A percentile compares a stretch with the other conserved stretches of the same genome.
Evolutionary conservation across 2,797 vertebrate species (phyloP).

Genomic region (Otolemur crassicaudatus): DNA sequence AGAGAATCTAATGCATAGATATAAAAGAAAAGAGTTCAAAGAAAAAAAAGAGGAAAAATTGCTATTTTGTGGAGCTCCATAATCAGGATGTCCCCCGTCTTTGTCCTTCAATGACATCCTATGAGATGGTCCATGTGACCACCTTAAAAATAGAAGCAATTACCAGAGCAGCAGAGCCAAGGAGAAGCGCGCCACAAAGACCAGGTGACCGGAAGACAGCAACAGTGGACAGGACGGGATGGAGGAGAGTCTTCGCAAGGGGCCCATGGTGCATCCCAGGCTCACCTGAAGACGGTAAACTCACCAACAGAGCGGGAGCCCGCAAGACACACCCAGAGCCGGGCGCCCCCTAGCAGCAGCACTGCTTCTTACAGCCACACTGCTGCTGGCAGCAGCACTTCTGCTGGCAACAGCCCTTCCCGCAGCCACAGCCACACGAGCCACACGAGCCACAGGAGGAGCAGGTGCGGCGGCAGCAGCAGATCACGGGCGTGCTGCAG

Average conservation of each 20-base stretch:
- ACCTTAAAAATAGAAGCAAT: neutral
- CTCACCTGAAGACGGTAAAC: accelerated
- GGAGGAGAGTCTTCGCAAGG: accelerated
- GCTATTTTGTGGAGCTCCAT: neutral
- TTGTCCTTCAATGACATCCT: neutral
- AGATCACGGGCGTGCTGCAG: neutral
- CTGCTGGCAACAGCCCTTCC: constrained; percentile 23
- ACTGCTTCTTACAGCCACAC: constrained; percentile 33
- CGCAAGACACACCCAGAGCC: neutral
- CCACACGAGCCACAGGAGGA: accelerated
- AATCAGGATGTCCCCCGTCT: neutral
- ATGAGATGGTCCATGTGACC: neutral
- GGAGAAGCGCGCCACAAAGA: neutral
- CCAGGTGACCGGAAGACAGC: neutral
- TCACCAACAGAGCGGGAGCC: neutral
- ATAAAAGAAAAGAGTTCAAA: neutral
- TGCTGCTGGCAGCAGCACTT: constrained; percentile 51
- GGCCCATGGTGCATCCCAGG: neutral
- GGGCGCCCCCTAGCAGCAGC: neutral
- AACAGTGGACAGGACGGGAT: accelerated
- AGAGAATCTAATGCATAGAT: neutral
- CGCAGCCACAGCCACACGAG: accelerated
- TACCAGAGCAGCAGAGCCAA: neutral
- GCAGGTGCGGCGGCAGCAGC: neutral
- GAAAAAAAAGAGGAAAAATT: neutral